Base-by-base conservation (phyloP, 1,140 invertebrate genomes). In the Aethina tumida region DNA sequence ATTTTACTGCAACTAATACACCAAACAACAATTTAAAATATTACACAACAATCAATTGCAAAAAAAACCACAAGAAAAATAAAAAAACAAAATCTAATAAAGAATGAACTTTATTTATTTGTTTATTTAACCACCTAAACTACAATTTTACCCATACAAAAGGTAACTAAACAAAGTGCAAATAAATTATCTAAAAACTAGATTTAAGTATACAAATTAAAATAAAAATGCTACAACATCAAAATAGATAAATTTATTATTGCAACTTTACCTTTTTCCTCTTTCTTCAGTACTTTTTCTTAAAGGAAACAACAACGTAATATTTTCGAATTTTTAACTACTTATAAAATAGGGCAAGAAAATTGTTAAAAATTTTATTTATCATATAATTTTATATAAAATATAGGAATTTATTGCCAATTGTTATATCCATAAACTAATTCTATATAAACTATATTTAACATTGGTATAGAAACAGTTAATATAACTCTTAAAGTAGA, bases 121-220 rank as follows among this genome's bases (percentile, higher is more conserved):
- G 39, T 35, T 40, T 35, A 30, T 21, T 40, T 30, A 46, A 49
- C 40, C 36, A 43, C 45, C 40, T 31, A 39, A 41, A 35, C 38
- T 48, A 43, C 35, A 44, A 19, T 30, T 45, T 36, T 42, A 45
- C 39, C 43, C 35, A 38, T 35, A 45, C 20, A 43, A 40, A 52
- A 55, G 52, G 52, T 55, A 55, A 55, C 50, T 47, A 50, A 50
- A 38, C n/a, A 28, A 38, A 35, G 40, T 43, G 30, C 35, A 48
- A 47, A 45, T 44, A 53, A 50, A 53, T 43, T 45, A 50, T 47
- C 39, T 49, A 47, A 28, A 22, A 18, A 30, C 38, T 41, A 30
- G 17, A 33, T 32, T 25, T 43, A 41, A 37, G 35, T 29, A 34
- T 40, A 30, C 39, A 50, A 29, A 26, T 28, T 30, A 41, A 41